phyloP scores from a whole-genome alignment of 2,113 vertebrate species.

The Ochotona princeps region DNA sequence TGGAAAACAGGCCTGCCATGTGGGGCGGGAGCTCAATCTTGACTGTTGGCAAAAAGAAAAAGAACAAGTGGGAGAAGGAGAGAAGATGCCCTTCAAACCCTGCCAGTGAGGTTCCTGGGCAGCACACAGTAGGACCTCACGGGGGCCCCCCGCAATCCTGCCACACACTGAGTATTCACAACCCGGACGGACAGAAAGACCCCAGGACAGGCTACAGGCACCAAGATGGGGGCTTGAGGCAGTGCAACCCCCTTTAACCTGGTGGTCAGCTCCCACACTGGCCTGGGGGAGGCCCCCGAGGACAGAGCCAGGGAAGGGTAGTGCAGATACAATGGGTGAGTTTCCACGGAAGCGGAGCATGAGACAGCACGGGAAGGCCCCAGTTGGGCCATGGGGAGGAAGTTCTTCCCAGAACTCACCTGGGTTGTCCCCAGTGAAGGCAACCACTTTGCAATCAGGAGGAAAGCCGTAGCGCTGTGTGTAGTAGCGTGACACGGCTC shows the following conservation, averaged over 20 bases:
- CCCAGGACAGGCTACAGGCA: no score
- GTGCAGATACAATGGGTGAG: no score
- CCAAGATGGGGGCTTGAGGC: no score
- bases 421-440: slow-evolving; percentile 98
- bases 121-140: no score
- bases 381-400: background rate
- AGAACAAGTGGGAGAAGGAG: background rate
- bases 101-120: background rate
- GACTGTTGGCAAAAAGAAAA: background rate
- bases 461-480: slow-evolving; percentile 90
- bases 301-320: no score
- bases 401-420: slow-evolving; percentile 84
- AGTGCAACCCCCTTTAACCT: no score
- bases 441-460: slow-evolving; percentile 90
- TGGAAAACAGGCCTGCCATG: background rate
- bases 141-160: no score
- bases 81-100: no score
- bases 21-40: background rate
- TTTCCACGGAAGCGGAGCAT: no score
- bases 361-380: background rate
- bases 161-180: no score
- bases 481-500: slow-evolving; percentile 90
- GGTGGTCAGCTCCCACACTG: no score
- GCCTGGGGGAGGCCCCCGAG: no score
- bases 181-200: background rate